A percentile compares a stretch with the other conserved stretches of the same genome.
Evolutionary conservation across 2,113 vertebrate genomes (phyloP).

Genomic region (Syngnathus floridae): DNA sequence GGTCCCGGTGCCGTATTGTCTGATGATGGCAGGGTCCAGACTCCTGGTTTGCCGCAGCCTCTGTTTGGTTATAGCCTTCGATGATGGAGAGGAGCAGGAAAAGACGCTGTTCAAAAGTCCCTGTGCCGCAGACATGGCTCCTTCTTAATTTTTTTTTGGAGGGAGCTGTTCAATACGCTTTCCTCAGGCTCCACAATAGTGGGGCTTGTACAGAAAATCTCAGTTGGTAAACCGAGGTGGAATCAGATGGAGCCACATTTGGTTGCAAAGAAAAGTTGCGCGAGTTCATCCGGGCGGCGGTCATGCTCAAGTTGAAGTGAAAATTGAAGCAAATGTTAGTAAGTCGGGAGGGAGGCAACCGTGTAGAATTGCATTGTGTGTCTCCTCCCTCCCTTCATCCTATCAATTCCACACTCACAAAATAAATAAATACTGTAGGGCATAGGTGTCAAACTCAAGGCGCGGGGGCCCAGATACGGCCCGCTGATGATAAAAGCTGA

Average conservation of each 20-base stretch:
- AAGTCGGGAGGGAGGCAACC: constrained; percentile 23
- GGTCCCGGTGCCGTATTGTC: constrained; percentile 50
- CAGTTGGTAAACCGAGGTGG: neutral
- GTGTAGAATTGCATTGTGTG: neutral
- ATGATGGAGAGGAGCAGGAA: constrained; percentile 79
- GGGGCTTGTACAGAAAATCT: too few relatives aligned
- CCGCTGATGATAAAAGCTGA: constrained; percentile 58
- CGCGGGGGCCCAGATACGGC: too few relatives aligned
- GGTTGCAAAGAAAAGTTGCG: constrained; percentile 19
- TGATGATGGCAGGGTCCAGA: constrained; percentile 80
- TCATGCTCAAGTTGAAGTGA: constrained; percentile 27
- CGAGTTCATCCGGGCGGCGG: constrained; percentile 16
- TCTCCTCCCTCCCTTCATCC: neutral
- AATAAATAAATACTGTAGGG: neutral
- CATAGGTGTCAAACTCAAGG: too few relatives aligned
- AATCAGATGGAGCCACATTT: constrained; percentile 19
- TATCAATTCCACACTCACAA: neutral
- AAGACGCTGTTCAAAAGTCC: constrained; percentile 86
- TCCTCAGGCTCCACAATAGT: neutral
- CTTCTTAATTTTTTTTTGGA: neutral
- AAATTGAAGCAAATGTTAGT: constrained; percentile 20
- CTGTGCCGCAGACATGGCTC: constrained; percentile 74
- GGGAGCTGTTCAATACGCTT: constrained; percentile 3
- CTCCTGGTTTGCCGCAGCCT: constrained; percentile 83
- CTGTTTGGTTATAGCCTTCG: constrained; percentile 78